Conservation (phyloP, 2,797 vertebrate genomes). For the Arrhamphus sclerolepis region DNA sequence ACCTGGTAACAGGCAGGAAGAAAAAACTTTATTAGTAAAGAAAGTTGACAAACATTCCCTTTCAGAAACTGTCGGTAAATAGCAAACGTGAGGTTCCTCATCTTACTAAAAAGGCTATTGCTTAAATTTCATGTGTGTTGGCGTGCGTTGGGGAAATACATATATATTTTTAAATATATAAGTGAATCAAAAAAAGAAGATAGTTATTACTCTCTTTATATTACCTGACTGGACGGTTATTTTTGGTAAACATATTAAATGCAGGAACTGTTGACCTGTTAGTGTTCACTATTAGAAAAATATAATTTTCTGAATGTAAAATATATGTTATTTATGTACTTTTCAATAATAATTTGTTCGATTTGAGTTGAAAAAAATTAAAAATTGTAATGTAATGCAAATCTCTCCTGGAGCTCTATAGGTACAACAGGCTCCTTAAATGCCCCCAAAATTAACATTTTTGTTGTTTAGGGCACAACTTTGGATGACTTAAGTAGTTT, state of each 20-base stretch:
- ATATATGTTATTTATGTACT: constrained; percentile 16
- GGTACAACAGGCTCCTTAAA: too few relatives aligned
- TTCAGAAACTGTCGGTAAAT: too few relatives aligned
- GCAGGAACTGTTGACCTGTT: constrained; percentile 9
- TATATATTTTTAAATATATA: neutral
- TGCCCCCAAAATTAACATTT: too few relatives aligned
- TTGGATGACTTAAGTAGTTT: too few relatives aligned
- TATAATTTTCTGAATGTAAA: constrained; percentile 29
- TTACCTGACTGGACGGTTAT: neutral
- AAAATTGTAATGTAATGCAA: too few relatives aligned
- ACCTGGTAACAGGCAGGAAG: neutral
- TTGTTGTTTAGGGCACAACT: too few relatives aligned
- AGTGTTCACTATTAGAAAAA: constrained; percentile 11
- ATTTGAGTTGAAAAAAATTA: too few relatives aligned
- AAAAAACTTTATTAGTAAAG: neutral
- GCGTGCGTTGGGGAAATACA: neutral
- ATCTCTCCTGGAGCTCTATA: too few relatives aligned
- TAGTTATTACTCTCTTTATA: constrained; percentile 2
- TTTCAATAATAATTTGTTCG: too few relatives aligned
- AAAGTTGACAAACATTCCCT: too few relatives aligned
- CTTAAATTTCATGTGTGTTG: constrained; percentile 11
- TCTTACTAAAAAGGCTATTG: constrained; percentile 1
- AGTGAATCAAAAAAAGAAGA: constrained; percentile 4
- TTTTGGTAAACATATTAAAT: constrained; percentile 58
- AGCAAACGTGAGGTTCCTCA: neutral